Base-by-base conservation (phyloP, 2,888 invertebrate genomes). In the Adelphocoris suturalis region DNA sequence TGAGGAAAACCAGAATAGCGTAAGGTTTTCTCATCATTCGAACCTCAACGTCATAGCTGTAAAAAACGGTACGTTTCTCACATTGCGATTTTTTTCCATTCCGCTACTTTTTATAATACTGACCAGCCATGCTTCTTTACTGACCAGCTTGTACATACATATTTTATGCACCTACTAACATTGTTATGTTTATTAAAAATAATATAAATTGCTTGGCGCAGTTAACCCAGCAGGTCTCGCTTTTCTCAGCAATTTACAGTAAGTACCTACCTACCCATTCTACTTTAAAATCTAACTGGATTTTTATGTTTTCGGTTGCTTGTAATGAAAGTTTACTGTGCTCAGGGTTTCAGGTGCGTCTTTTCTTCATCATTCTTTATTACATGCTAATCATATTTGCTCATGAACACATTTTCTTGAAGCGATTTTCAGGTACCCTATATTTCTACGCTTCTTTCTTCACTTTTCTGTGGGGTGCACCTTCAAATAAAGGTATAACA, bases 81-180 rank as follows among this genome's bases (percentile, higher is more conserved):
- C n/a, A n/a, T 46, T 9, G 16, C 16, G 37, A 80, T 11, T 5
- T 68, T 68, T 68, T 68, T 68, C 19, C 19, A 68, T 68, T 68
- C 68, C 68, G 68, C 78, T 78, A n/a, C 37, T 78, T 78, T n/a
- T 52, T 52, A 88, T 78, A 13, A 76, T 52, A 78, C 88, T 88
- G 88, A 88, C 88, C 88, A 88, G 88, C 88, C 88, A 88, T 88
- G 88, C 37, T 46, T 86, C 23, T 80, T 78, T 75, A 82, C n/a
- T 85, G 78, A 80, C 78, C 37, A 80, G 14, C 78, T 80, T 80
- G 78, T 80, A 46, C 14, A 47, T 47, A 80, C 2, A 16, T 80
- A 14, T 80, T 80, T 80, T 80, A 27, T 68, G 11, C 13, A 68
- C 68, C 23, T 23, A 68, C 68, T 27, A 68, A 27, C 68, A 23